Conservation (phyloP, 1,140 invertebrate species). For the roundworm (Caenorhabditis elegans) region DNA sequence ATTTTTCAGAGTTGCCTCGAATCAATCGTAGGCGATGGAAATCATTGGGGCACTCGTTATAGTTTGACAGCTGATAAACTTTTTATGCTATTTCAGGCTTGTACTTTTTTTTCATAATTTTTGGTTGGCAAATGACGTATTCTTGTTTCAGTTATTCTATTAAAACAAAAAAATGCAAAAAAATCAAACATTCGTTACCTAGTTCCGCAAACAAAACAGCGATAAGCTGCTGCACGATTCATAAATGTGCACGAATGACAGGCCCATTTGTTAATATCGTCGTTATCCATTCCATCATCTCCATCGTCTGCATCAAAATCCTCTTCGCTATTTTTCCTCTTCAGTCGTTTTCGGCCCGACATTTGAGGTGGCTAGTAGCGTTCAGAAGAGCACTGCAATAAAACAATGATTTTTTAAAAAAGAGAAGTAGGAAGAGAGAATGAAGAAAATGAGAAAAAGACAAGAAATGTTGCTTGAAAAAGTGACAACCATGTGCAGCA, state of each 20-base stretch:
- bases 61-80: too few relatives aligned
- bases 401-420: not conserved
- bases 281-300: not conserved
- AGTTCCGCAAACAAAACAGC: not conserved
- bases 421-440: not conserved
- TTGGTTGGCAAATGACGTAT: too few relatives aligned
- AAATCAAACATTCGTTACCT: not conserved
- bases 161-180: too few relatives aligned
- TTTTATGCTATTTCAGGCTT: too few relatives aligned
- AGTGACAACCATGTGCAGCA: slow-evolving; percentile 9
- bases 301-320: not conserved
- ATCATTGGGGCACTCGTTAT: too few relatives aligned
- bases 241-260: slow-evolving; percentile 13
- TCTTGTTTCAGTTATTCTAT: too few relatives aligned
- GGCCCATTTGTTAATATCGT: slow-evolving; percentile 2
- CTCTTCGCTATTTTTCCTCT: slow-evolving; percentile 12
- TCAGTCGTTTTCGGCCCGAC: not conserved
- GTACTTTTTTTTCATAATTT: too few relatives aligned
- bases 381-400: not conserved
- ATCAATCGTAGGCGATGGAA: too few relatives aligned
- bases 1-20: too few relatives aligned
- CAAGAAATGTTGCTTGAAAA: slow-evolving; percentile 16
- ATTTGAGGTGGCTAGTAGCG: not conserved
- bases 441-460: slow-evolving; percentile 12
- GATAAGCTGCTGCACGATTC: not conserved